Percentiles rank a stretch among this genome's conserved stretches.
Evolutionary conservation across 2,797 vertebrate species (phyloP).

Genomic region (Periparus ater): DNA sequence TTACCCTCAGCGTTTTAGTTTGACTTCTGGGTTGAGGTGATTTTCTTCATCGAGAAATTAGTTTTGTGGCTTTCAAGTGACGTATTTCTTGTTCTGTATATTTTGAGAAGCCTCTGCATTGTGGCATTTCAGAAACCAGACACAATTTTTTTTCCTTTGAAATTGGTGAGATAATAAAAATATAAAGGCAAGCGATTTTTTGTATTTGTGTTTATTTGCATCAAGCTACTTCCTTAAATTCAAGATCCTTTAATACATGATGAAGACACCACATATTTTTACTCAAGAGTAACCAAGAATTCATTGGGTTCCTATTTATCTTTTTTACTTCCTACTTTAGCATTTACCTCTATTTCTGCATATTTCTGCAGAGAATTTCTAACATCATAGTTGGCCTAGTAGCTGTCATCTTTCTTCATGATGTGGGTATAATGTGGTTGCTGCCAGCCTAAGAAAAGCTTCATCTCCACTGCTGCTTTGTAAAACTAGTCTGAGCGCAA

Average conservation of each 20-base stretch:
- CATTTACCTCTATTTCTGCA: background rate
- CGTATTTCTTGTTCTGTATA: background rate
- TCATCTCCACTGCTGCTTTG: background rate
- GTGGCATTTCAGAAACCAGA: background rate
- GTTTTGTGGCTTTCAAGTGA: background rate
- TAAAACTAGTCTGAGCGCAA: background rate
- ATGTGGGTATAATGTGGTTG: fast-evolving
- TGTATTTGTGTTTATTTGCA: background rate
- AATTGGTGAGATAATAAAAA: background rate
- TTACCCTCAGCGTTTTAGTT: background rate
- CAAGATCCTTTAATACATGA: background rate
- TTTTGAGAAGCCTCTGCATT: background rate
- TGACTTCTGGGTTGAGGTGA: background rate
- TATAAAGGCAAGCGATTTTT: background rate
- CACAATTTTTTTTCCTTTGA: background rate
- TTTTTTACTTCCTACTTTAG: background rate
- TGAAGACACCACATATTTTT: background rate
- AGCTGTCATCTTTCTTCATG: background rate
- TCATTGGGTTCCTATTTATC: background rate
- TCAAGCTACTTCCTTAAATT: background rate
- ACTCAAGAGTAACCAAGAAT: background rate
- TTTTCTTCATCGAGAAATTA: background rate
- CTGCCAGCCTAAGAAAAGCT: background rate
- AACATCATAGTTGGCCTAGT: background rate
- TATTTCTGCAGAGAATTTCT: background rate